Base-by-base conservation (phyloP, 1,140 invertebrate species). In the Acromyrmex charruanus region DNA sequence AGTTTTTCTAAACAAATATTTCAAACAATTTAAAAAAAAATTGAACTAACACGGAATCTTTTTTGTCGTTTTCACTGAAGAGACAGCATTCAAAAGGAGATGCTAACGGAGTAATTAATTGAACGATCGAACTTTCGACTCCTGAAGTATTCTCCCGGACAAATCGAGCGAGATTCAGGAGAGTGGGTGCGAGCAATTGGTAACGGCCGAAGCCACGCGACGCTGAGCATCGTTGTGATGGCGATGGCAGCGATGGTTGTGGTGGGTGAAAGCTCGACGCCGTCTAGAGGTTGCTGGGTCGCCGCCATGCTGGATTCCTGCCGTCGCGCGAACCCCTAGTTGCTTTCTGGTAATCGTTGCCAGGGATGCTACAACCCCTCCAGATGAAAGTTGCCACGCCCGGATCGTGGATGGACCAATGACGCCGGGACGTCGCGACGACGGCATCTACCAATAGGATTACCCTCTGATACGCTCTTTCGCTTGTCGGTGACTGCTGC, bases 401-500 rank as follows among this genome's bases (percentile, higher is more conserved):
- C 59, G 74, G 25, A 87, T 88, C 89, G 84, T 61, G 79, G 75
- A 86, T 86, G 88, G 88, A 93, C 95, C 94, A 95, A 95, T 95
- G 91, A 93, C 90, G 89, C 77, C 89, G 81, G 91, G 91, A 95
- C 91, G 90, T 94, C 93, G 94, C 94, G 94, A 95, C 91, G 92
- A 92, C 93, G 91, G 93, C 94, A 90, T 95, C 94, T 94, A 94
- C 95, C 95, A 95, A 95, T 95, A 95, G 95, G 94, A 95, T 95
- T 95, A 95, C 94, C 94, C 93, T 95, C 95, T 95, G 95, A 95
- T 94, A 94, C 95, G 95, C 91, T 95, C 93, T 95, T 95, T 95
- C 94, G 94, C 93, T 94, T 94, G 94, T 94, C 94, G 92, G 92
- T 91, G 91, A 89, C 86, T 88, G 88, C 91, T 88, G 81, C 68